Percentiles rank a stretch among this genome's conserved stretches.
Evolutionary conservation across 2,888 invertebrate genomes (phyloP).

Genomic region (Zaprionus lineosus): DNA sequence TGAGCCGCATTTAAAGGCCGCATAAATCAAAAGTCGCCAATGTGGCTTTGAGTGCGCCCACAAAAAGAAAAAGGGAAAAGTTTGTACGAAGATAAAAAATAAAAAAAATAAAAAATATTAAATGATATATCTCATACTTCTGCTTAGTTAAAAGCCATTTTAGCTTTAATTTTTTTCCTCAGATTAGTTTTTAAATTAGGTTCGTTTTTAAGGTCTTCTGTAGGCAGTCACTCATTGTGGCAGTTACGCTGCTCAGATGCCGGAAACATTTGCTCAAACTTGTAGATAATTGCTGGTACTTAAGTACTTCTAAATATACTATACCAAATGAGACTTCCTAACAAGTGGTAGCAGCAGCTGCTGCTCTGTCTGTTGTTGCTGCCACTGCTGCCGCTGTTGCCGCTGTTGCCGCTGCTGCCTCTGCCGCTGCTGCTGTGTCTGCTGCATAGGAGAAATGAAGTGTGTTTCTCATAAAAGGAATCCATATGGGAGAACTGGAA

Average conservation of each 20-base stretch:
- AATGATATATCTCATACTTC: constrained; percentile 28
- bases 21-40: constrained; percentile 44
- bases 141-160: constrained; percentile 29
- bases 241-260: constrained; percentile 49
- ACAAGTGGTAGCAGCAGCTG: no score
- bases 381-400: no score
- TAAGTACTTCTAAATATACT: constrained; percentile 11
- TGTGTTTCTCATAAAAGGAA: constrained; percentile 13
- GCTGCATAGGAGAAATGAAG: constrained; percentile 1
- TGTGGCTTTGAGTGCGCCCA: constrained; percentile 1
- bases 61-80: constrained; percentile 42
- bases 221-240: constrained; percentile 19
- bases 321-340: no score
- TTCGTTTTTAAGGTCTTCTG: constrained; percentile 35
- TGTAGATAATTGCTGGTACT: constrained; percentile 52
- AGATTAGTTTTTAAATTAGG: constrained; percentile 58
- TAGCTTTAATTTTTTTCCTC: constrained; percentile 26
- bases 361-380: neutral
- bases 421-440: neutral
- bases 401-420: neutral
- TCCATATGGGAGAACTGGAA: constrained; percentile 30
- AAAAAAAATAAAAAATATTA: constrained; percentile 5
- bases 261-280: constrained; percentile 55
- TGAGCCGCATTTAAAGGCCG: constrained; percentile 30
- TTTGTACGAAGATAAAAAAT: constrained; percentile 26